Base-by-base conservation (phyloP, 2,888 invertebrate species). In the Rotaria macrura region DNA sequence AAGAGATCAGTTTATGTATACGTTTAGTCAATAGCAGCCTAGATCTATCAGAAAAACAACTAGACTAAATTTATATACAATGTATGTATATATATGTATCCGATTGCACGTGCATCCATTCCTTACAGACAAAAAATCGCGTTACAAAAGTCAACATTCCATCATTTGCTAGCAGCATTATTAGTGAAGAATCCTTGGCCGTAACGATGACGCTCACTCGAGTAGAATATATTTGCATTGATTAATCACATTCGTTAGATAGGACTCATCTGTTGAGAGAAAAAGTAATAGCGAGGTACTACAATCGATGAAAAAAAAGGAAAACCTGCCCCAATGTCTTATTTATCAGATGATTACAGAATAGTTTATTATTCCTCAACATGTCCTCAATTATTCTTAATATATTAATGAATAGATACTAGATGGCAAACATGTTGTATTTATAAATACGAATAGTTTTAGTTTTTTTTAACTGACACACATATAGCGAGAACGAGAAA, bases 211-310 rank as follows among this genome's bases (percentile, higher is more conserved):
- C 65, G 65, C 34, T 65, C 65, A 65, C 65, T 65, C 65, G 65
- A 65, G 65, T 34, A 65, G 65, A 65, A 65, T 65, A 65, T 65
- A 65, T 65, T 65, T 65, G 65, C 65, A 65, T 65, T 65, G 65
- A 65, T 65, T 65, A 65, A 65, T 65, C 65, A 34, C 65, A 65
- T 65, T 65, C 65, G 65, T 34, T 65, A 34, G 65, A 65, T 65
- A 17, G 65, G 38, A 65, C 29, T 65, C 65, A 65, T 65, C 65
- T 65, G 65, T 34, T 65, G 17, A 65, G 14, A 65, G 38, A 1
- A 34, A 65, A 65, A 14, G 20, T 34, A 65, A 65, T 34, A 25
- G 20, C 34, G 65, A 34, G 34, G 65, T 65, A 34, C 20, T 29
- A 7, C 38, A 34, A 65, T 34, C 14, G 65, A 29, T 34, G n/a